phyloP scores from a whole-genome alignment of 2,888 invertebrate species.

The Parnassius apollo region DNA sequence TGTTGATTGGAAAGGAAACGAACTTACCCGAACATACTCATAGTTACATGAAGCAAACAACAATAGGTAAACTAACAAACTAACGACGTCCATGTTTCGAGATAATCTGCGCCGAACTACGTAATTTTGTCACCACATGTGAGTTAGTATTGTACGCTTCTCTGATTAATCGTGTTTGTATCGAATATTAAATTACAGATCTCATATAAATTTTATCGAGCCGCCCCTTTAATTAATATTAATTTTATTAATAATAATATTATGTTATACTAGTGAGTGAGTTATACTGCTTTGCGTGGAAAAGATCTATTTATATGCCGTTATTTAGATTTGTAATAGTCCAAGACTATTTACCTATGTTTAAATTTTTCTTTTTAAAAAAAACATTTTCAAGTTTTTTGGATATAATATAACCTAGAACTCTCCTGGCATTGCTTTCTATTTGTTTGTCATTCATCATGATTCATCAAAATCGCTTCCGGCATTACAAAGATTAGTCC shows the following conservation, averaged over 20 bases:
- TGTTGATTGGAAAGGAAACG: constrained; percentile 6
- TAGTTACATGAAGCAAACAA: constrained; percentile 43
- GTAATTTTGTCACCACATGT: constrained; percentile 20
- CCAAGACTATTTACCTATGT: too few species aligned
- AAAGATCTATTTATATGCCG: too few species aligned
- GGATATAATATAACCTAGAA: too few species aligned
- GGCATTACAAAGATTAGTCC: too few species aligned
- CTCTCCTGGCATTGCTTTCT: too few species aligned
- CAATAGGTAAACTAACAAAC: constrained; percentile 32
- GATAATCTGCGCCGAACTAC: constrained; percentile 37
- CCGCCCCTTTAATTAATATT: constrained; percentile 1
- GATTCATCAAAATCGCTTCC: too few species aligned
- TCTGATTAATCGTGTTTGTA: constrained; percentile 9
- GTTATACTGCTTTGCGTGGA: too few species aligned
- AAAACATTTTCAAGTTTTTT: too few species aligned
- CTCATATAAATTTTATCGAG: constrained; percentile 3
- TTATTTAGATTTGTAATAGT: too few species aligned
- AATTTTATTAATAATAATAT: background rate
- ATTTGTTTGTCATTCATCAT: too few species aligned
- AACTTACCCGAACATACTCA: constrained; percentile 46
- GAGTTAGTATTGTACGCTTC: constrained; percentile 35
- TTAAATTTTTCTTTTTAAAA: too few species aligned
- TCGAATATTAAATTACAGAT: constrained; percentile 16
- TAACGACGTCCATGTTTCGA: constrained; percentile 42
- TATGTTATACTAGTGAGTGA: too few species aligned